Evolutionary conservation across 2,797 vertebrate genomes (phyloP).

Genomic region (Anguilla pacifica): DNA sequence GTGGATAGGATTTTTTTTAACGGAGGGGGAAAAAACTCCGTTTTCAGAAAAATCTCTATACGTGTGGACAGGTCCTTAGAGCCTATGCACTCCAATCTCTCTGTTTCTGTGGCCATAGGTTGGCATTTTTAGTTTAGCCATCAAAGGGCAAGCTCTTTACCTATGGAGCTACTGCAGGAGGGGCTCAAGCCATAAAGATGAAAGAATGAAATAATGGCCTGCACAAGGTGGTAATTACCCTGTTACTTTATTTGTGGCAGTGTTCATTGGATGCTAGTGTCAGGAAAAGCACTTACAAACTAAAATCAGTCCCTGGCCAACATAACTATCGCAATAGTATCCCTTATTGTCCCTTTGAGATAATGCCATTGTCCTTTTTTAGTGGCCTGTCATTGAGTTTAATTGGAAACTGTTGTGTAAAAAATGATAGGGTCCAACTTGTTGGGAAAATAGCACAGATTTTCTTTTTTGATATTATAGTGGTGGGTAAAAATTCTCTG

Average conservation of each 20-base stretch:
- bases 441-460: not conserved
- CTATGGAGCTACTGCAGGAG: not conserved
- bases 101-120: not conserved
- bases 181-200: not conserved
- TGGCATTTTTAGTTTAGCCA: not conserved
- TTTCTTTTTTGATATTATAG: not conserved
- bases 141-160: not conserved
- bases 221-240: not conserved
- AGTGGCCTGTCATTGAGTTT: not conserved
- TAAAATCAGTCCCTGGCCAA: not conserved
- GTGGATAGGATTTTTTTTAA: not conserved
- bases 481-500: not conserved
- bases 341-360: not conserved
- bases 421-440: not conserved
- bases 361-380: not conserved
- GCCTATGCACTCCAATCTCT: not conserved
- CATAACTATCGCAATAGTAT: not conserved
- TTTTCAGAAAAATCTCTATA: too few relatives aligned
- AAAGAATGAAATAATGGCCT: not conserved
- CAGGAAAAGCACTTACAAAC: not conserved
- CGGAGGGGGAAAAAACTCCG: too few relatives aligned
- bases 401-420: not conserved
- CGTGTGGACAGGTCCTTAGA: not conserved
- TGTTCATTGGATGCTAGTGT: not conserved
- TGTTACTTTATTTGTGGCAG: not conserved